Evolutionary conservation across 2,888 invertebrate genomes (phyloP), one percentile per base, ranked within the genome.

Genomic region (Rhorus exstirpatorius): DNA sequence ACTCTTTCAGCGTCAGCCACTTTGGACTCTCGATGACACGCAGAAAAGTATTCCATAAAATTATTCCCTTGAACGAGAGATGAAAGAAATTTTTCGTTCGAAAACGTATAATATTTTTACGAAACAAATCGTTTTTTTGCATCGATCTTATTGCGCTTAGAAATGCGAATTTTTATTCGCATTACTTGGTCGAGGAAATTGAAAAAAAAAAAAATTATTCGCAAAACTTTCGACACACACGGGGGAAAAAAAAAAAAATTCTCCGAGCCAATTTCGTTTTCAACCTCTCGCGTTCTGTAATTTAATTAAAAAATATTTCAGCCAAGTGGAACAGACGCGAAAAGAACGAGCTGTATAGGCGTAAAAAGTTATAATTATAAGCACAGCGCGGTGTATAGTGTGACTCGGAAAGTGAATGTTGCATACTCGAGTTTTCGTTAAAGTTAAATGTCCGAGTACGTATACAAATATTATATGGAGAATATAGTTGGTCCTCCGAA

Each of bases 301-400:
- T 70, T 70, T 41, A 71, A 71, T 44, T 26, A 41, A 17, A 41
- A 26, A 38, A 55, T 17, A 21, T 55, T 55, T 14, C 41, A 55
- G 14, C 41, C 55, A 12, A 38, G 55, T 4, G 41, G 55, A 41
- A 55, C 10, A 8, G 26, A 12, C 12, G 10, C 8, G 8, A 24
- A 41, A 26, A 60, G 1, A 53, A 24, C 12, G 21, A 26, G 1
- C 7, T n/a, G 6, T 35, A 0, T 19, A 41, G 8, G 10, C 24
- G 35, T 1, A 12, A 3, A 10, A 58, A 41, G 44, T 55, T 26
- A 26, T 58, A 58, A 58, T 55, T 24, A 31, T 26, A 24, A 41
- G 17, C 3, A 55, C 49, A 12, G 24, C 12, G 21, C n/a, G n/a
- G n/a, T n/a, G n/a, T n/a, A n/a, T n/a, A n/a, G n/a, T n/a, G n/a